Evolutionary conservation across 2,113 vertebrate genomes (phyloP), one percentile per base, ranked within the genome.

Genomic region (Platysternon megacephalum): DNA sequence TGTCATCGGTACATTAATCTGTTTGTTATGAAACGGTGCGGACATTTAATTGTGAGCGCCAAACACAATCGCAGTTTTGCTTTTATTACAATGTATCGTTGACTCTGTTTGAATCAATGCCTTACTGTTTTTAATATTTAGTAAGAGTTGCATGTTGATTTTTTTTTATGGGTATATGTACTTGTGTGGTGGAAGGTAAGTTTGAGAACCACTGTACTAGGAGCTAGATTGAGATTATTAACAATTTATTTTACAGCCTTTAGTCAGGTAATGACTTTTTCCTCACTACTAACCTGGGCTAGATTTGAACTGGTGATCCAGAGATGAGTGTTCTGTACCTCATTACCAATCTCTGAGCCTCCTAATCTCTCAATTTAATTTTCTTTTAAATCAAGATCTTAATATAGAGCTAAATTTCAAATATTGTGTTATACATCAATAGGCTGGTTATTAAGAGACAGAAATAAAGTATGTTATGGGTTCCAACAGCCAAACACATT

Each of bases 231-330:
- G 2, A 91, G 55, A 90, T 92, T 85, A 84, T 2, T 79, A 29
- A 74, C 89, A 39, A 87, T 79, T 24, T 84, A 0, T 90, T 94
- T 93, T 68, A 96, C 49, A 88, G 91, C 84, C 91, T 0, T 53
- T 65, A 95, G 74, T 80, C 22, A 61, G 6, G 53, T 88, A 91
- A 79, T 53, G 87, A 93, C 68, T 94, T 94, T 35, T 44, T 95
- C 49, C 53, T 96, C 80, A 93, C 81, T 94, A 87, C 79, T 95
- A 96, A 96, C 89, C 76, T 89, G 52, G 11, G 11, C 88, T 56
- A 94, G 90, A 91, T 93, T 55, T 82, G 46, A 76, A 76, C 11
- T 76, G 5, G 11, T 76, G 19, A 46, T 28, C 24, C 74, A 76
- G 74, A 76, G 42, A 28, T 76, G 17, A 24, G 21, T 28, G 22